These are phyloP conservation scores for Cydia fagiglandana DNA, from an alignment of 1,140 invertebrate genomes.

Conservation along the genomic window DNA sequence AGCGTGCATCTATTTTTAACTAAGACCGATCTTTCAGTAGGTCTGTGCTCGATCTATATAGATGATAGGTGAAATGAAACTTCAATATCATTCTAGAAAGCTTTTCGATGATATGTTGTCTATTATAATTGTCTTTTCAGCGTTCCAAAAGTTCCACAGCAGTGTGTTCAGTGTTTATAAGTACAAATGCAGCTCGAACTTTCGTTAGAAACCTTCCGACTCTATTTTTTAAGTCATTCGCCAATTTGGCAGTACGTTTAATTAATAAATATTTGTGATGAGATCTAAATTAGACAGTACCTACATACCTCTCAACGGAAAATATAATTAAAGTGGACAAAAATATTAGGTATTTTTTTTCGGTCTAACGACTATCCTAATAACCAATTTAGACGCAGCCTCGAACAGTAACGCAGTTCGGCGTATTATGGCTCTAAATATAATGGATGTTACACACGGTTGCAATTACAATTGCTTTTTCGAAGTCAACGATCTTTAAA, in stretches of 20 bases:
- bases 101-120: neutral
- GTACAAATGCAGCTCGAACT: no score
- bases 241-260: neutral
- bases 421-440: neutral
- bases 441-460: neutral
- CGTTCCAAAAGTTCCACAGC: no score
- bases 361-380: neutral
- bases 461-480: slow-evolving; percentile 6
- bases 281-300: neutral
- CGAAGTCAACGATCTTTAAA: neutral
- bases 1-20: slow-evolving; percentile 72
- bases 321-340: neutral
- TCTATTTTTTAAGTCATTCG: neutral
- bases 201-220: no score
- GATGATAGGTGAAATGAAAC: slow-evolving; percentile 16
- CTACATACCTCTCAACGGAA: neutral
- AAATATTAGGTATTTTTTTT: slow-evolving; percentile 20
- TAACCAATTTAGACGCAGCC: neutral
- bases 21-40: slow-evolving; percentile 53
- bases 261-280: neutral
- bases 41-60: slow-evolving; percentile 17
- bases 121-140: neutral
- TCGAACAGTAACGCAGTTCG: neutral
- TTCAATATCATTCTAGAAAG: slow-evolving; percentile 21
- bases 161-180: no score